phyloP scores from a whole-genome alignment of 2,888 invertebrate species.

The Lepidocyrtoides sp. region DNA sequence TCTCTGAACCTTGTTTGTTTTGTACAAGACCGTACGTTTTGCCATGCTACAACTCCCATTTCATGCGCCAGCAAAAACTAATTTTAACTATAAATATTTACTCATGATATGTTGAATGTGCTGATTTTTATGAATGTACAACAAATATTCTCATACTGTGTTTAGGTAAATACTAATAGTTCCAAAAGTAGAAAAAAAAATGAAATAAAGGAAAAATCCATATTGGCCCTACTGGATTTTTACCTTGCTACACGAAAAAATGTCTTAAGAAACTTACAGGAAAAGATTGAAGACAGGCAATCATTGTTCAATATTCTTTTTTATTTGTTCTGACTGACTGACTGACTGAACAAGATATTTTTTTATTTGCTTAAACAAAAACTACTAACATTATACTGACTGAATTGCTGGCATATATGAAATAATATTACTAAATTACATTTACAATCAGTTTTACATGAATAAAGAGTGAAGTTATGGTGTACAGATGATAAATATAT shows the following conservation, averaged over 20 bases:
- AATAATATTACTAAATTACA: background rate
- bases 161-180: background rate
- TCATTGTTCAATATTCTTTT: conserved; percentile 25
- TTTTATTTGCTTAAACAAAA: conserved; percentile 42
- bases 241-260: background rate
- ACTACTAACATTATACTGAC: too few species aligned
- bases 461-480: background rate
- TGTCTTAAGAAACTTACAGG: conserved; percentile 20
- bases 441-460: background rate
- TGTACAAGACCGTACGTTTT: background rate
- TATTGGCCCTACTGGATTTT: background rate
- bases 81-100: conserved; percentile 42
- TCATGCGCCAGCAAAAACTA: conserved; percentile 33
- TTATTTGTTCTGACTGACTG: conserved; percentile 31
- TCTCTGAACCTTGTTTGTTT: background rate
- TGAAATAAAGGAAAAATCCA: too few species aligned
- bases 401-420: too few species aligned
- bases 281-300: conserved; percentile 8
- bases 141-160: background rate
- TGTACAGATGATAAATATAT: background rate
- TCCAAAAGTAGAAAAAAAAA: too few species aligned
- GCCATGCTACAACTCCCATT: background rate
- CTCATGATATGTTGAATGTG: conserved; percentile 37
- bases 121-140: conserved; percentile 31
- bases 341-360: conserved; percentile 20